phyloP scores from a whole-genome alignment of 2,113 vertebrate genomes.

The Microcebus murinus region DNA sequence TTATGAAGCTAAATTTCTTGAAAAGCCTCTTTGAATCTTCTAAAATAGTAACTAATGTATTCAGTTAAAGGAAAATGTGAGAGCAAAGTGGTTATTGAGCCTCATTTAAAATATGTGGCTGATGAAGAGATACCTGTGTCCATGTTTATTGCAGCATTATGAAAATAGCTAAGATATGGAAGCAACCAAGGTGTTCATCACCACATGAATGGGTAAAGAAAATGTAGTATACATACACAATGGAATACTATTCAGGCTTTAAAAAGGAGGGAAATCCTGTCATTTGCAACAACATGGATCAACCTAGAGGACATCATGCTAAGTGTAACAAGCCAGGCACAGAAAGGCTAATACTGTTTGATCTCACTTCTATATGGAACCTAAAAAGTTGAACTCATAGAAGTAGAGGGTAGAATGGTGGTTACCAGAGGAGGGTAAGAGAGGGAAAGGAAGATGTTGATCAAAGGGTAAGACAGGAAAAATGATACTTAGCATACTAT shows the following conservation, averaged over 20 bases:
- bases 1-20: not conserved
- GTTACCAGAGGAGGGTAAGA: not conserved
- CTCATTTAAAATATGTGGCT: constrained; percentile 16
- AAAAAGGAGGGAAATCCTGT: not conserved
- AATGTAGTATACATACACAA: not conserved
- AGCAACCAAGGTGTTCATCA: not conserved
- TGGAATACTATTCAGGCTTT: not conserved
- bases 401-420: not conserved
- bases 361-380: not conserved
- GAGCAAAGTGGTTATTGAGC: not conserved
- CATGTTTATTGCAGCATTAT: not conserved
- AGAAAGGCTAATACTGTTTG: not conserved
- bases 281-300: not conserved
- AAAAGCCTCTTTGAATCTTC: not conserved
- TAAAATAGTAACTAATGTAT: constrained; percentile 18
- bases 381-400: not conserved
- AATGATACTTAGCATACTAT: not conserved
- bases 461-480: not conserved
- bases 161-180: not conserved
- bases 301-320: not conserved
- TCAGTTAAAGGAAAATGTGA: not conserved
- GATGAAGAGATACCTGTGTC: not conserved
- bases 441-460: not conserved
- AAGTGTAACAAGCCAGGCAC: not conserved
- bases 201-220: not conserved